Evolutionary conservation across 1,140 invertebrate species (phyloP), one percentile per base, ranked within the genome.

Genomic region (Lerema accius): DNA sequence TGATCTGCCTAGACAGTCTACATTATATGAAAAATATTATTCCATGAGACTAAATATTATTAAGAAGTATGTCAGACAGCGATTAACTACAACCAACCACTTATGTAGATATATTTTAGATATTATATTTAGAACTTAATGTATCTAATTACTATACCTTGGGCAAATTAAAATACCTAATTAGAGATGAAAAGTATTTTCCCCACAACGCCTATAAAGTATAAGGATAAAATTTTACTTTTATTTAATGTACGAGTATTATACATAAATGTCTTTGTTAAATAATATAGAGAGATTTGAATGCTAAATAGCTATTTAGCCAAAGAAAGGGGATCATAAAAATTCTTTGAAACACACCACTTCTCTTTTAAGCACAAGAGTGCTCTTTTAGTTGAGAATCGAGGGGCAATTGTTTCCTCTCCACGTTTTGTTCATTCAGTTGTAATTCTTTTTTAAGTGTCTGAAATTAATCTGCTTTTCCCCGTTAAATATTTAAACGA

Each of bases 311-410:
- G 45, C 45, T 48, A 23, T 48, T 48, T 26, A 26, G 45, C 9
- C 7, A 23, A 19, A 26, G 19, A 48, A 48, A 26, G 11, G 28
- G 28, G 16, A 26, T 48, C 23, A n/a, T 28, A 26, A 48, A 48
- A 26, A 4, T 17, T 19, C 19, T 48, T 26, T 48, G 45, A 48
- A 48, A 45, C 16, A 13, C 16, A 19, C n/a, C 10, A 48, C 19
- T 48, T 42, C 9, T 23, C 11, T 48, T 48, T 48, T n/a, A 48
- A 19, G 45, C 45, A 48, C 45, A 48, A 46, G 3, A 26, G 19
- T 10, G 14, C 23, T 48, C 45, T 26, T 48, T 48, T 17, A 48
- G n/a, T 13, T 4, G n/a, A 28, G 26, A 26, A 48, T 48, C 45
- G 19, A 48, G 45, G n/a, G 19, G 45, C 45, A 48, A 28, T 32